A percentile compares a stretch with the other conserved stretches of the same genome.
Conservation (phyloP, 2,888 invertebrate genomes). For the Clunio marinus region DNA sequence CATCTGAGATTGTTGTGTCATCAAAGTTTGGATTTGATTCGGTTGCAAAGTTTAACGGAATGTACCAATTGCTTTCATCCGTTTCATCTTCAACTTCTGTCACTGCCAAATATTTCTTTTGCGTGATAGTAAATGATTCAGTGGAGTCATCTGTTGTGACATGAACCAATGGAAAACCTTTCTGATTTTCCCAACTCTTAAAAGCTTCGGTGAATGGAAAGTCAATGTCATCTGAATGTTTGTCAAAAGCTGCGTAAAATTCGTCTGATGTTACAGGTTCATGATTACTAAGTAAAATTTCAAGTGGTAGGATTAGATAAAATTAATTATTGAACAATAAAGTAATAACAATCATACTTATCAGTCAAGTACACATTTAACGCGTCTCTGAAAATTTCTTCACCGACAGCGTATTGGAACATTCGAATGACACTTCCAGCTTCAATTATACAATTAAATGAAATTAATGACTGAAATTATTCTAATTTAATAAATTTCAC, state of each 20-base stretch:
- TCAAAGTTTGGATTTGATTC: neutral
- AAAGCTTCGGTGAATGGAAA: constrained; percentile 6
- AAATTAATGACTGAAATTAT: neutral
- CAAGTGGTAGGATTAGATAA: constrained; percentile 22
- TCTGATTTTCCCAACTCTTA: constrained; percentile 62
- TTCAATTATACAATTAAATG: neutral
- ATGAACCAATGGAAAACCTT: constrained; percentile 69
- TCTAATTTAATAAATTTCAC: neutral
- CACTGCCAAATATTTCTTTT: neutral
- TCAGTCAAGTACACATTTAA: constrained; percentile 1
- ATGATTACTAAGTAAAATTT: constrained; percentile 16
- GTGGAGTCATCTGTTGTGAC: constrained; percentile 53
- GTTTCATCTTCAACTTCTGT: neutral
- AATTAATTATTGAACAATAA: neutral
- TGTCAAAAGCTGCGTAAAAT: constrained; percentile 3
- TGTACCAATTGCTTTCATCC: constrained; percentile 21
- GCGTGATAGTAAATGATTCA: neutral
- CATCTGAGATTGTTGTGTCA: neutral
- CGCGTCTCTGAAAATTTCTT: neutral
- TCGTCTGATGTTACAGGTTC: constrained; percentile 19
- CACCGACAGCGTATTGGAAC: constrained; percentile 30
- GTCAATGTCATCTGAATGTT: neutral
- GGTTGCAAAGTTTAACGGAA: constrained; percentile 25
- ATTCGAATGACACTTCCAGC: constrained; percentile 34
- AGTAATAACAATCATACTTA: constrained; percentile 21